Conservation (phyloP, 1,140 invertebrate genomes). For the Drosophila ambigua region DNA sequence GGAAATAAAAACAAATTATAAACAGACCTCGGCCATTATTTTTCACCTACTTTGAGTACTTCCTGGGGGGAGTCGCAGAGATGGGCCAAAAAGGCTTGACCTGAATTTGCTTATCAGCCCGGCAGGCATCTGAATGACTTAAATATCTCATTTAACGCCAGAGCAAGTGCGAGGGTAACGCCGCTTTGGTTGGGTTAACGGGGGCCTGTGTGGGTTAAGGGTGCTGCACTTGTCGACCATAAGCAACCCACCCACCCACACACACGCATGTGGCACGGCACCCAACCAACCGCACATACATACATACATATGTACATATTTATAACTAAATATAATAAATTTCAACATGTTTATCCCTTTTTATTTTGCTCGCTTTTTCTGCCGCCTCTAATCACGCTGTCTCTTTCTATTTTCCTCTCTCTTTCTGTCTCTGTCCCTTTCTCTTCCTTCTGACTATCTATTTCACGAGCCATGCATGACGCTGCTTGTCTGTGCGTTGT, state of each 20-base stretch:
- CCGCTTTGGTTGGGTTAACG: not conserved
- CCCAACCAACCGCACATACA: slow-evolving; percentile 2
- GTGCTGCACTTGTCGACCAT: slow-evolving; percentile 46
- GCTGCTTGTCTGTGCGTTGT: slow-evolving; percentile 11
- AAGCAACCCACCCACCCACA: not conserved
- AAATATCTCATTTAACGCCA: slow-evolving; percentile 81
- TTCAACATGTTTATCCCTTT: slow-evolving; percentile 73
- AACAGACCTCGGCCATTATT: slow-evolving; percentile 55
- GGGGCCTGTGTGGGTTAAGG: slow-evolving; percentile 16
- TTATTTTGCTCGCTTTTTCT: slow-evolving; percentile 52
- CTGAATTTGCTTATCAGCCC: slow-evolving; percentile 70
- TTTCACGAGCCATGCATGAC: not conserved
- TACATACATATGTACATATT: slow-evolving; percentile 12
- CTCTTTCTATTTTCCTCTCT: slow-evolving; percentile 1
- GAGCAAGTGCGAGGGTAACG: slow-evolving; percentile 50
- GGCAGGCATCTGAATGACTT: slow-evolving; percentile 72
- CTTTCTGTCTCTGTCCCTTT: not conserved
- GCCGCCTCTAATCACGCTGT: too few relatives aligned
- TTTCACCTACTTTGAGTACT: slow-evolving; percentile 66
- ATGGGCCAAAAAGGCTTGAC: slow-evolving; percentile 58
- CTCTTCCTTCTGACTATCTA: not conserved
- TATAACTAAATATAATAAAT: slow-evolving; percentile 70
- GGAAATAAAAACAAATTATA: slow-evolving; percentile 48
- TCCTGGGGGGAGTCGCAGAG: not conserved
- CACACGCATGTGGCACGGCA: not conserved